These are phyloP conservation scores for Mobula birostris DNA, from an alignment of 2,113 vertebrate genomes.

Conservation along the genomic window DNA sequence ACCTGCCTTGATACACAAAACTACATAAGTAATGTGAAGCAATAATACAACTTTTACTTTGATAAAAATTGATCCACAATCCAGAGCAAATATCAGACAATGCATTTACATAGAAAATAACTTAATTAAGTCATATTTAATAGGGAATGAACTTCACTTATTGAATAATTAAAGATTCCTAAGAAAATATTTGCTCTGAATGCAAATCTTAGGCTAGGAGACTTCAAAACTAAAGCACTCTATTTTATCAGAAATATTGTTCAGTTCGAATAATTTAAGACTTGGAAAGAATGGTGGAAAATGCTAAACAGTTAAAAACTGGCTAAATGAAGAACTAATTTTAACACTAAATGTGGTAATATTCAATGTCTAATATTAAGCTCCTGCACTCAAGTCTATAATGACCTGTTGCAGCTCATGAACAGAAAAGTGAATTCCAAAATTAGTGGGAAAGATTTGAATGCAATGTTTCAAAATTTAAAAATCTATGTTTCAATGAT, in stretches of 20 bases:
- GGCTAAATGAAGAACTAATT: slow-evolving; percentile 1
- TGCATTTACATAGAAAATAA: background rate
- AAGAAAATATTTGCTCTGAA: background rate
- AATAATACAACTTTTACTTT: background rate
- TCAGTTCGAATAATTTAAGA: background rate
- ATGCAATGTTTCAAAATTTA: background rate
- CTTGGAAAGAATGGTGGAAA: background rate
- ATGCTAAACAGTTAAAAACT: background rate
- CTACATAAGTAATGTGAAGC: background rate
- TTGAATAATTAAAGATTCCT: background rate
- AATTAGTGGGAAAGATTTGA: background rate
- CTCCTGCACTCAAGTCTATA: background rate
- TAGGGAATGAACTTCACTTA: background rate
- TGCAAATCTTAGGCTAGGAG: background rate
- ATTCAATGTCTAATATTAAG: background rate
- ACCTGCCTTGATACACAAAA: background rate
- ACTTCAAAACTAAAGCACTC: background rate
- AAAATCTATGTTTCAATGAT: background rate
- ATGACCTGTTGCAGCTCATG: background rate
- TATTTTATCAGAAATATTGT: background rate
- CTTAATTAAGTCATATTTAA: background rate
- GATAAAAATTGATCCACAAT: background rate
- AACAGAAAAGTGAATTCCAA: background rate
- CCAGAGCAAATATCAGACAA: background rate
- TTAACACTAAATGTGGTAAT: background rate